Evolutionary conservation across 2,113 vertebrate species (phyloP).

Genomic region (Alethe castanea): DNA sequence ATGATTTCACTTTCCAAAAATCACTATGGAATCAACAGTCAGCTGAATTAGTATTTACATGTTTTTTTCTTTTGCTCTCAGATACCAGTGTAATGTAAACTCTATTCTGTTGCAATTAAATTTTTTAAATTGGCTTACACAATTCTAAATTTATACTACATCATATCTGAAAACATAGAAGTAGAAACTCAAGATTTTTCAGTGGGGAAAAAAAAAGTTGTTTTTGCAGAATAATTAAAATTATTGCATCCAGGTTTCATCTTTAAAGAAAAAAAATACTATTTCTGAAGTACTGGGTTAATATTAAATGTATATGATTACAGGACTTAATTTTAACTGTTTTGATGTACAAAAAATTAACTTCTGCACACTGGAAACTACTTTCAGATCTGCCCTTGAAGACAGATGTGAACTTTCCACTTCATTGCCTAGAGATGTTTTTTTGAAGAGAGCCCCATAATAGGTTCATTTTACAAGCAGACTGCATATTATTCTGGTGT

Average conservation of each 20-base stretch:
- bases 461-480: conserved; percentile 22
- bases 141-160: neutral
- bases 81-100: neutral
- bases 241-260: neutral
- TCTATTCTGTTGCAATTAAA: neutral
- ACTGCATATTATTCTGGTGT: neutral
- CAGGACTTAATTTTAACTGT: neutral
- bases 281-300: neutral
- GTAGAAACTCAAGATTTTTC: neutral
- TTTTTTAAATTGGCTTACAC: neutral
- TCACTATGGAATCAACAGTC: neutral
- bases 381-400: conserved; percentile 44
- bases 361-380: neutral
- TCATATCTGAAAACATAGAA: neutral
- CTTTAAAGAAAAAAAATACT: neutral
- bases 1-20: neutral
- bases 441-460: conserved; percentile 13
- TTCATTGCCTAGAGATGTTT: conserved; percentile 11
- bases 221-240: neutral
- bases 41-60: neutral
- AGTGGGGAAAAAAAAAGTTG: neutral
- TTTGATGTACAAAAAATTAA: neutral
- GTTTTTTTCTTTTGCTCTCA: too few species aligned
- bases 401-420: conserved; percentile 63
- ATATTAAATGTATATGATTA: neutral